These are phyloP conservation scores for Phthorimaea operculella DNA, from an alignment of 1,140 invertebrate genomes.

Conservation along the genomic window DNA sequence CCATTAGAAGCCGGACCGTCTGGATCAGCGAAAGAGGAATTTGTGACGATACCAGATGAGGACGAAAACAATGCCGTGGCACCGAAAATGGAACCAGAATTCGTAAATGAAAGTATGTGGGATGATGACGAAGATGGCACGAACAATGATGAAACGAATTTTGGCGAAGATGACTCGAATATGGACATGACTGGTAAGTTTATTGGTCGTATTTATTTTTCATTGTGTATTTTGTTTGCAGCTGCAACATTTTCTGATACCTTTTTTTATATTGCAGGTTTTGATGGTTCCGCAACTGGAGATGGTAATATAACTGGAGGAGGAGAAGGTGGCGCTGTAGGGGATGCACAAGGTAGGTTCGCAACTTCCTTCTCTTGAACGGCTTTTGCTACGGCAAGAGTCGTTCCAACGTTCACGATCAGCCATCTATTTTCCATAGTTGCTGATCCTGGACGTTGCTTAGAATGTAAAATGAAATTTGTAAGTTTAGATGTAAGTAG, in stretches of 20 bases:
- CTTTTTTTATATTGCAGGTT: conserved; percentile 36
- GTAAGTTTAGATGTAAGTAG: conserved; percentile 44
- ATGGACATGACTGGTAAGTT: conserved; percentile 67
- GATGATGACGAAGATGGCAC: conserved; percentile 67
- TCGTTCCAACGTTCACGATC: conserved; percentile 22
- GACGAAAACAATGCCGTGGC: conserved; percentile 65
- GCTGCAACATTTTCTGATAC: not conserved
- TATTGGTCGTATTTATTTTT: too few relatives aligned
- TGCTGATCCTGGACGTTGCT: conserved; percentile 21
- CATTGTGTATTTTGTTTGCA: too few relatives aligned
- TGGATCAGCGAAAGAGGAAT: conserved; percentile 64
- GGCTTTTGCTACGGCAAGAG: conserved; percentile 14
- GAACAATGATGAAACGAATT: conserved; percentile 67
- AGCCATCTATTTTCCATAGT: conserved; percentile 2
- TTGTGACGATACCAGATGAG: conserved; percentile 68
- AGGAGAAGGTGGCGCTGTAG: conserved; percentile 65
- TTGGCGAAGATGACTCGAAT: conserved; percentile 68
- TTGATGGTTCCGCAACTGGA: conserved; percentile 64
- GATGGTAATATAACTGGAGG: conserved; percentile 63
- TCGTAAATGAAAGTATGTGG: conserved; percentile 66
- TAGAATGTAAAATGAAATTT: conserved; percentile 59
- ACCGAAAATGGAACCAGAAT: conserved; percentile 69
- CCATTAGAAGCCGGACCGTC: conserved; percentile 67
- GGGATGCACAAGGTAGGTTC: conserved; percentile 70
- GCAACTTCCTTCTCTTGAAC: conserved; percentile 24